Percentiles rank a stretch among this genome's conserved stretches.
Evolutionary conservation across 2,797 vertebrate genomes (phyloP).

Genomic region (Anableps anableps): DNA sequence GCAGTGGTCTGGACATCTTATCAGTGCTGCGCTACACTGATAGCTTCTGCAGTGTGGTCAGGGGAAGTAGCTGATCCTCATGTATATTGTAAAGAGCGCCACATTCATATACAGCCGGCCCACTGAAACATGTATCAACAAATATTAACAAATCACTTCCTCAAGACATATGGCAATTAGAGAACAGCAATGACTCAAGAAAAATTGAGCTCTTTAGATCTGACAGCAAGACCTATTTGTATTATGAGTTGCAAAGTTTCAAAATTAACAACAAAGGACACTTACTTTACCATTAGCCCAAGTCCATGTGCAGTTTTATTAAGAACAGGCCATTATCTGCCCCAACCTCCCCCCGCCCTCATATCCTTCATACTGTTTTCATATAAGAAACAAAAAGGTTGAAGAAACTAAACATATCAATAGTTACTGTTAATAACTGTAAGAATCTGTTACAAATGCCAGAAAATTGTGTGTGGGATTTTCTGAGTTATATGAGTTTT

Average conservation of each 20-base stretch:
- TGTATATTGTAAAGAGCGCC: slow-evolving; percentile 12
- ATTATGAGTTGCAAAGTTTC: background rate
- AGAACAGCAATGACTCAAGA: background rate
- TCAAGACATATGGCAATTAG: background rate
- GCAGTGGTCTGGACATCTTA: slow-evolving; percentile 52
- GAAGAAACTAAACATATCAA: background rate
- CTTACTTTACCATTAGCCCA: background rate
- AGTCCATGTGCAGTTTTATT: background rate
- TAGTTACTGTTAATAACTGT: background rate
- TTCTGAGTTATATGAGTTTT: background rate
- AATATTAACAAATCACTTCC: slow-evolving; percentile 29
- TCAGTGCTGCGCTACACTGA: slow-evolving; percentile 41
- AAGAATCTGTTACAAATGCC: background rate
- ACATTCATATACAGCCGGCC: background rate
- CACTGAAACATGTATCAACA: slow-evolving; percentile 12
- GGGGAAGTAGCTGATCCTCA: slow-evolving; percentile 9
- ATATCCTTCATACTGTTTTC: background rate
- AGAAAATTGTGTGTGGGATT: background rate
- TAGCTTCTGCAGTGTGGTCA: slow-evolving; percentile 26
- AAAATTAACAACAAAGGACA: background rate
- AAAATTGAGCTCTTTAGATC: background rate
- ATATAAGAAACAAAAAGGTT: background rate
- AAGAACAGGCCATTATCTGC: background rate
- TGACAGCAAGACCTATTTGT: background rate
- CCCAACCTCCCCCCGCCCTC: too few species aligned